phyloP scores from a whole-genome alignment of 2,888 invertebrate species.

The Resseliella maxima region DNA sequence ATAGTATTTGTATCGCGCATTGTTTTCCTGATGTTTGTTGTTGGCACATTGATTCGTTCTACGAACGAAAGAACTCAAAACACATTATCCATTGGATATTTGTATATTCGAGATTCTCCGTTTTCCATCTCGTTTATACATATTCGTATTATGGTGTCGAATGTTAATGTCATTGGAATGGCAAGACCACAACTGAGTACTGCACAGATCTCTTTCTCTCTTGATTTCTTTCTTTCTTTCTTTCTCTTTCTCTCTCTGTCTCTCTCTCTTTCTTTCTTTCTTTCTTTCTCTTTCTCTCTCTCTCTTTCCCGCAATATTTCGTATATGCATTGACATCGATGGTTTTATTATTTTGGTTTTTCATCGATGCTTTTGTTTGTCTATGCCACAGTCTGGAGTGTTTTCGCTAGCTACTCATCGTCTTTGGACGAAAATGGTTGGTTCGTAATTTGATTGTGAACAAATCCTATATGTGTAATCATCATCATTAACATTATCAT shows the following conservation, averaged over 20 bases:
- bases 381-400: background rate
- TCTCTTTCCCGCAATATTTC: background rate
- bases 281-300: background rate
- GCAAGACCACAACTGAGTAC: too few species aligned
- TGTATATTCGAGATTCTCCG: background rate
- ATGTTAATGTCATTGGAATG: too few species aligned
- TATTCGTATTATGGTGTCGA: background rate
- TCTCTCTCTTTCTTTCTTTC: background rate
- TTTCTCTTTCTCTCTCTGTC: background rate
- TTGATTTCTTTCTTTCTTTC: background rate
- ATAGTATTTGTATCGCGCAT: slow-evolving; percentile 41
- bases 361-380: background rate
- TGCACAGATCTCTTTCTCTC: too few species aligned
- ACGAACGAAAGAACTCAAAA: slow-evolving; percentile 1
- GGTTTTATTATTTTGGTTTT: background rate
- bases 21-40: slow-evolving; percentile 13
- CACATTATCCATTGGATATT: slow-evolving; percentile 35
- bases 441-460: background rate
- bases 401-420: background rate
- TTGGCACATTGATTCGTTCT: slow-evolving; percentile 24
- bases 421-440: background rate
- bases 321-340: background rate
- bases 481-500: too few species aligned
- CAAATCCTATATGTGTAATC: slow-evolving; percentile 31
- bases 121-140: background rate